Evolutionary conservation across 2,888 invertebrate genomes (phyloP), one percentile per base, ranked within the genome.

Genomic region (Chouioia cunea): DNA sequence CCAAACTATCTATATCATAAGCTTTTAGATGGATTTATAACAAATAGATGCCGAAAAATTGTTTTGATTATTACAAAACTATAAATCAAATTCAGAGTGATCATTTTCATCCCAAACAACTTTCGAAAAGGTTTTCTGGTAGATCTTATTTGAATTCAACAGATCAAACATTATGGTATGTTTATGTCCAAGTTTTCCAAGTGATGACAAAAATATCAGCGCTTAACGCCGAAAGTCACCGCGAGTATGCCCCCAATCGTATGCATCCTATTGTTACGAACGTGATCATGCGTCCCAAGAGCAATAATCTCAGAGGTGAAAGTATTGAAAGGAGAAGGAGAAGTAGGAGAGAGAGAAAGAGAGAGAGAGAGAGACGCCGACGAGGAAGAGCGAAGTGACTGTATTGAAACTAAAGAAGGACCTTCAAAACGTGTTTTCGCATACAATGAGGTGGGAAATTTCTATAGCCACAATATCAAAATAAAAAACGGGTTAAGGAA

Each of bases 331-430:
- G 27, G 27, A n/a, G 27, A 15, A 12, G 48, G 27, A 23, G 60
- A 48, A 14, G 20, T 58, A 44, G 44, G 36, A 48, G 48, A 48
- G 48, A 60, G 60, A 47, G 16, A 43, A 16, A 60, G 60, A 60
- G 12, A 12, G 47, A 16, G 44, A 46, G 16, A 23, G 48, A 4
- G 23, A 23, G 22, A n/a, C 48, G 48, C 48, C 8, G n/a, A 16
- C 48, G 14, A 48, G 48, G 16, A 15, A 4, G 48, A 48, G 48
- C 15, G 48, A 48, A 48, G 48, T 14, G n/a, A 16, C 16, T 48
- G 48, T 14, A 27, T 27, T 46, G 58, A 58, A 57, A 57, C 46
- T 46, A n/a, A 58, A 46, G 58, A n/a, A 46, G 58, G 47, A 46
- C 46, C 58, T 58, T 58, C 47, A 2, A 22, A 15, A 22, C 46